phyloP scores from a whole-genome alignment of 2,113 vertebrate genomes.

The Ia io region DNA sequence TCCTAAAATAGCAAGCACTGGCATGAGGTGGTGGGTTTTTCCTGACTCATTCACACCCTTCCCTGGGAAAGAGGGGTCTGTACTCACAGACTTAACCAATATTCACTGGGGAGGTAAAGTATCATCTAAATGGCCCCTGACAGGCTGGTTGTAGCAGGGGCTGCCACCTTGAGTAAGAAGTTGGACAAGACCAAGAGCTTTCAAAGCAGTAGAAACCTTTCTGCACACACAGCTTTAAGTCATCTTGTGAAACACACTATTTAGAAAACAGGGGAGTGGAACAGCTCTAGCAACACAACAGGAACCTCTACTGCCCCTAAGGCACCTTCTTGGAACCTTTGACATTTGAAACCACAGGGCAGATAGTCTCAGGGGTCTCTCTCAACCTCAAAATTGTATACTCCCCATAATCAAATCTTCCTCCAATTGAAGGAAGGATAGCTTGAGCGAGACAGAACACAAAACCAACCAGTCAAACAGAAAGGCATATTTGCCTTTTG shows the following conservation, averaged over 20 bases:
- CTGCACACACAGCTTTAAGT: neutral
- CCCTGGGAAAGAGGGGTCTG: neutral
- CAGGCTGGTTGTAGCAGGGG: neutral
- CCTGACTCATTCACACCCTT: neutral
- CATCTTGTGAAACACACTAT: neutral
- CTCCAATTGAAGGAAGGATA: neutral
- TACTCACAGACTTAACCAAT: neutral
- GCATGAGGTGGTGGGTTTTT: neutral
- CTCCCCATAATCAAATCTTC: neutral
- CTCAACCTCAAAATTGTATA: neutral
- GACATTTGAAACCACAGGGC: neutral
- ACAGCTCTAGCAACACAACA: too few species aligned
- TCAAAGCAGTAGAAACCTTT: neutral
- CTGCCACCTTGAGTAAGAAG: neutral
- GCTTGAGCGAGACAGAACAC: neutral
- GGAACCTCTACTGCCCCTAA: neutral
- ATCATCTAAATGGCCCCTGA: rapidly evolving
- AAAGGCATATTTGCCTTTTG: neutral
- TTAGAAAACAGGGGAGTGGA: neutral
- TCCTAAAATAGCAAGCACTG: neutral
- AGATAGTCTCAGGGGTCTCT: neutral
- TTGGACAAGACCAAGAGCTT: neutral
- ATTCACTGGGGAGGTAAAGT: too few species aligned
- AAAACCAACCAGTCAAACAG: neutral
- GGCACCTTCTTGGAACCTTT: neutral